Base-by-base conservation (phyloP, 2,113 vertebrate genomes). In the Cyanoramphus novaezelandiae region DNA sequence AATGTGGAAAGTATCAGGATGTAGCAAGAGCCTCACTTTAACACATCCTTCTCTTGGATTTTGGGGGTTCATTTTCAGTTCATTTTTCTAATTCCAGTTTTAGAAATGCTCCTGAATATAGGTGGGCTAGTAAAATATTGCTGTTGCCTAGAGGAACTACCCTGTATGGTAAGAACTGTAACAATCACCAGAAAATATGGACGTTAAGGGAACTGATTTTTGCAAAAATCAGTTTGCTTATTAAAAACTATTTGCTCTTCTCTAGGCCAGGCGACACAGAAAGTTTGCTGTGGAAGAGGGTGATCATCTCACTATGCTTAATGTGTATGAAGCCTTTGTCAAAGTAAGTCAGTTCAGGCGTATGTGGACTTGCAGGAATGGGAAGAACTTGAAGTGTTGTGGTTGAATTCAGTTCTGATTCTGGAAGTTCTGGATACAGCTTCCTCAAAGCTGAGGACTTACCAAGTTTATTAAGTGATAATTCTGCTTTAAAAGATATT, bases 201-300 rank as follows among this genome's bases (percentile, higher is more conserved):
- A 86, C 13, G 13, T 52, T 29, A 65, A 76, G 47, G 63, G 52
- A 93, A n/a, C 29, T 52, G 5, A 77, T 31, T 62, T 63, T 68
- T 82, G 44, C 24, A 88, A 74, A 67, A 78, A 77, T 27, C 50
- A 41, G 0, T 70, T 39, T 65, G 13, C 57, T 8, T 75, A 2
- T 86, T 17, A 91, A 94, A 76, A 71, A 9, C 0, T 15, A 5
- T 81, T 82, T 93, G 27, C 82, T 57, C 52, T 82, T 92, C 89
- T 96, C 55, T 95, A 99, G 99, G 98, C 98, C 20, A 98, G 99
- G 76, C 98, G 99, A 86, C 99, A 99, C 97, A 98, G 99, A 63
- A 99, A 99, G 95, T 99, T 99, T 98, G 99, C 99, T 33, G 99
- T 99, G 79, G 99, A 99, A 20, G 99, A 99, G 90, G 99, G 99